Conservation (phyloP, 2,113 vertebrate genomes). For the Oxygymnocypris stewartii region DNA sequence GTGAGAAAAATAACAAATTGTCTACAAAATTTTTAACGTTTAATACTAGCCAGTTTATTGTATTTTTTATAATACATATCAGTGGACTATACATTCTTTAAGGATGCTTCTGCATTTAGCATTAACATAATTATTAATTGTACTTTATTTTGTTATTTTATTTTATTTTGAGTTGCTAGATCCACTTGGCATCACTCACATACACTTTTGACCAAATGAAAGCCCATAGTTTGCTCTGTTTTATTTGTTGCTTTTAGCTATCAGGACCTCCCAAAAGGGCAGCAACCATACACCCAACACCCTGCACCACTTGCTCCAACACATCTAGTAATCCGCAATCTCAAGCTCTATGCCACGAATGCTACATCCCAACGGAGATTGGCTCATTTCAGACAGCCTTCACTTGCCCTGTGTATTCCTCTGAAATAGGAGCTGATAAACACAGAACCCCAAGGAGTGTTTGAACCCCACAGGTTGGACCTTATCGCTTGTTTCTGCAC, state of each 20-base stretch:
- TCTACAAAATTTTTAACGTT: too few species aligned
- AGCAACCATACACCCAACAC: not conserved
- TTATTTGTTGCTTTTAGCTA: not conserved
- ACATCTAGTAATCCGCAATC: not conserved
- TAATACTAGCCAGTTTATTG: too few species aligned
- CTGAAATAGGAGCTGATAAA: constrained; percentile 17
- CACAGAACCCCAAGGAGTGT: constrained; percentile 43
- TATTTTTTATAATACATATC: too few species aligned
- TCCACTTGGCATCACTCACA: too few species aligned
- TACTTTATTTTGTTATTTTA: too few species aligned
- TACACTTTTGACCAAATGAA: too few species aligned
- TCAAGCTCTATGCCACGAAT: not conserved
- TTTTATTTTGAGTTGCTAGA: too few species aligned
- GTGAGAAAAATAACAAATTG: not conserved
- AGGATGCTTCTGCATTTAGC: too few species aligned
- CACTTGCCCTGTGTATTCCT: constrained; percentile 19
- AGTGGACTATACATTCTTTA: too few species aligned
- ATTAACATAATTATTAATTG: too few species aligned
- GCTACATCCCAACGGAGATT: not conserved
- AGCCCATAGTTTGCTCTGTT: not conserved
- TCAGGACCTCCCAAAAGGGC: not conserved
- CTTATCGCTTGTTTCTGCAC: constrained; percentile 79
- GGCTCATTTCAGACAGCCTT: constrained; percentile 21
- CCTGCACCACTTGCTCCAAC: not conserved
- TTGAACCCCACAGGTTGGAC: constrained; percentile 33